Evolutionary conservation across 2,113 vertebrate genomes (phyloP).

Genomic region (Silurus meridionalis): DNA sequence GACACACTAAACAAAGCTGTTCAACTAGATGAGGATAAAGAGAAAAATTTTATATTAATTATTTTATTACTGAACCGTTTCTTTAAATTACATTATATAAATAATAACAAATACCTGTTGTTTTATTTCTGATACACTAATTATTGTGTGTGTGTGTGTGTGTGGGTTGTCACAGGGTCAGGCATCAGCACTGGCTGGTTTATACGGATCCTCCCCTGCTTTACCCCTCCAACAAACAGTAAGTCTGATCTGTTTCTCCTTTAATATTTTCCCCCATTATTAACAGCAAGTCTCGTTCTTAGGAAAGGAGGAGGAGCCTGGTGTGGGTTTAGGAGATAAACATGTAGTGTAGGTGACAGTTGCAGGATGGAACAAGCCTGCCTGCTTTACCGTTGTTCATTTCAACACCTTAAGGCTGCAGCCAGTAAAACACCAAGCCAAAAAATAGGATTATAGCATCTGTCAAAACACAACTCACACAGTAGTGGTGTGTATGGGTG

Average conservation of each 20-base stretch:
- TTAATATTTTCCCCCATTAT: background rate
- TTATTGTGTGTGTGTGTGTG: background rate
- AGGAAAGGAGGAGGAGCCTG: background rate
- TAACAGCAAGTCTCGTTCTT: background rate
- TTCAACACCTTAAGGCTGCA: background rate
- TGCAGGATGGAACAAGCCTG: slow-evolving; percentile 45
- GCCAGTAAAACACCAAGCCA: background rate
- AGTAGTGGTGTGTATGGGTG: background rate
- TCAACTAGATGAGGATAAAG: background rate
- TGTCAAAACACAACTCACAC: slow-evolving; percentile 1
- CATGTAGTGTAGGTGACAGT: background rate
- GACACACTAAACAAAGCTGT: background rate
- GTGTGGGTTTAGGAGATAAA: background rate
- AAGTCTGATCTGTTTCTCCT: slow-evolving; percentile 14
- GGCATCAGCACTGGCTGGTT: slow-evolving; percentile 83
- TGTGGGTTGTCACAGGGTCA: slow-evolving; percentile 75
- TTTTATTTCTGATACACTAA: background rate
- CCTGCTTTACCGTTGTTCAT: slow-evolving; percentile 20
- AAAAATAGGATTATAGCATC: slow-evolving; percentile 3
- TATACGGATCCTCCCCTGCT: slow-evolving; percentile 67
- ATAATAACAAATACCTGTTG: background rate
- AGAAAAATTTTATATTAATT: background rate
- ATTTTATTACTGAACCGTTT: background rate
- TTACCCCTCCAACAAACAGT: slow-evolving; percentile 42
- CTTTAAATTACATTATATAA: background rate